Evolutionary conservation across 92 coral and sea anemone species (phyloP), one percentile per base, ranked within the genome.

Genomic region (Galaxea fascicularis): DNA sequence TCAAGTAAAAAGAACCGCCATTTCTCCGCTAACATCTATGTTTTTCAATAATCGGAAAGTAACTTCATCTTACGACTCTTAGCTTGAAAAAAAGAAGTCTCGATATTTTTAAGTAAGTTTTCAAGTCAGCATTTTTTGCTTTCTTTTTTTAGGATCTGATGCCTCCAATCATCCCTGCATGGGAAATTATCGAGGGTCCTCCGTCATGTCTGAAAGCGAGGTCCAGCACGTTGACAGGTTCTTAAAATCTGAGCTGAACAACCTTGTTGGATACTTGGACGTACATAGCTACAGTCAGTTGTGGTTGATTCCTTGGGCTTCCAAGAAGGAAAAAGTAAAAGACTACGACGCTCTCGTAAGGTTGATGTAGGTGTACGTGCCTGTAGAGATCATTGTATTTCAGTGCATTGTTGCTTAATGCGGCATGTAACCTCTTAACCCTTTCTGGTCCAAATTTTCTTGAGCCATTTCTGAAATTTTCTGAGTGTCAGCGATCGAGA

Each of bases 221-320:
- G 91, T 87, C 25, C 76, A 83, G 58, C 87, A 84, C 45, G 59
- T 95, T 8, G 86, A 80, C 10, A 68, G 69, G 0, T 93, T 91
- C 64, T 84, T 95, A 35, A 87, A 82, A 30, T 76, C 91, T 4
- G 74, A 89, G 26, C 83, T 78, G 12, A 47, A 70, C 26, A 84
- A 74, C 18, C 78, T 94, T 56, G 89, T 65, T 31, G 89, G 87
- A 21, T 89, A 82, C 59, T 52, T 92, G 7, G 98, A 94, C 44
- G 74, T 94, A 26, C 98, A 94, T 68, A 91, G 93, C 16, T 94
- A 94, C 74, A 89, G 98, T 73, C 93, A 94, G 70, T 72, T 94
- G 84, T 86, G 95, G 98, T 83, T 94, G 90, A 86, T 81, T 87
- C 98, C 98, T 0, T 94, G 95, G 95, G 93, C 90, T 22, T 90